Evolutionary conservation across 1,140 invertebrate genomes (phyloP).

Genomic region (Sinella curviseta): DNA sequence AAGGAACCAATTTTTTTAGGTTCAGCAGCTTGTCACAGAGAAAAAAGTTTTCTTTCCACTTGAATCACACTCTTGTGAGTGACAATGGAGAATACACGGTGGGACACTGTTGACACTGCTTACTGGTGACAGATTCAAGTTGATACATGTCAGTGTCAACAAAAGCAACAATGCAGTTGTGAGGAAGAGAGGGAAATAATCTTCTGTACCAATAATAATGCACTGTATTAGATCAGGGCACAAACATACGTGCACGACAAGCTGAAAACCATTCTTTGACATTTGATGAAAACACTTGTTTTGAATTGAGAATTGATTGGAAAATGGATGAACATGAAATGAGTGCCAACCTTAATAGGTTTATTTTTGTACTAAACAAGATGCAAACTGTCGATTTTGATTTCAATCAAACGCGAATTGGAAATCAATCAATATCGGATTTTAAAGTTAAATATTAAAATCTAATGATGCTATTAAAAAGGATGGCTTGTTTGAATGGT

Average conservation of each 20-base stretch:
- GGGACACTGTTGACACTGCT: not conserved
- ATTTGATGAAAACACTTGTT: too few relatives aligned
- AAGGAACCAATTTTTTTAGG: not conserved
- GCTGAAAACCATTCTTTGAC: too few relatives aligned
- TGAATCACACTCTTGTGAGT: not conserved
- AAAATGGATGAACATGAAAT: too few relatives aligned
- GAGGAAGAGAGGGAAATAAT: not conserved
- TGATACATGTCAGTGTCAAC: not conserved
- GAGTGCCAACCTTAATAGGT: too few relatives aligned
- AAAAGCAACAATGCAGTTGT: not conserved
- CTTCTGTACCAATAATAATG: not conserved
- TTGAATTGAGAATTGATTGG: too few relatives aligned
- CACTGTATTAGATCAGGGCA: too few relatives aligned
- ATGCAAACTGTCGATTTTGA: too few relatives aligned
- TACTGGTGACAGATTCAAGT: not conserved
- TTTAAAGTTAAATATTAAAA: too few relatives aligned
- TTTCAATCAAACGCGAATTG: too few relatives aligned
- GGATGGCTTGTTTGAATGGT: not conserved
- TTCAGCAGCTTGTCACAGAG: not conserved
- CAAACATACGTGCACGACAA: too few relatives aligned
- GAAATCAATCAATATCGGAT: too few relatives aligned
- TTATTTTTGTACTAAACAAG: too few relatives aligned
- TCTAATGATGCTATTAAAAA: not conserved
- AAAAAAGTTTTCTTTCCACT: not conserved
- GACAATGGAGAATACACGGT: not conserved